Conservation (phyloP, 2,113 vertebrate genomes). For the Taxidea taxus region DNA sequence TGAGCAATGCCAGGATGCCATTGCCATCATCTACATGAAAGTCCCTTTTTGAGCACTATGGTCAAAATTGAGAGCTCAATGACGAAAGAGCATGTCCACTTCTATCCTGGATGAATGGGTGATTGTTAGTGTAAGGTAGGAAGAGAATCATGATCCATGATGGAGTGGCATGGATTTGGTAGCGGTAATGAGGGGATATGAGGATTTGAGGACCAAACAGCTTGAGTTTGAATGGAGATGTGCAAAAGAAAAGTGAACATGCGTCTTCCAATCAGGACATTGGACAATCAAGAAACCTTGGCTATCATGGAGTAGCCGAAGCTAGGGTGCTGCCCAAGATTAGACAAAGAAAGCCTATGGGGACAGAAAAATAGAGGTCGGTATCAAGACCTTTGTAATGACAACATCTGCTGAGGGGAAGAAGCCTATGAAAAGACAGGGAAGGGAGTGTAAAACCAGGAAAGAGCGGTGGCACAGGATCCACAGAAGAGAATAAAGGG, state of each 20-base stretch:
- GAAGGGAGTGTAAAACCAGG: not conserved
- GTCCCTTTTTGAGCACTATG: not conserved
- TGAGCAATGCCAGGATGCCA: too few species aligned
- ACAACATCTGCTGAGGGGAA: not conserved
- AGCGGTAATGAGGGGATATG: not conserved
- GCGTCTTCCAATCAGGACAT: too few species aligned
- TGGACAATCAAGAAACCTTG: not conserved
- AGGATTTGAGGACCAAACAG: too few species aligned
- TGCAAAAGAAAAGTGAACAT: accelerated
- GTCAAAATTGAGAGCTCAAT: accelerated
- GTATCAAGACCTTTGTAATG: not conserved
- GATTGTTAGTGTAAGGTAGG: not conserved
- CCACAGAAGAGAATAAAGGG: not conserved
- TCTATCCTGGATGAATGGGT: too few species aligned
- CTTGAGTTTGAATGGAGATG: not conserved
- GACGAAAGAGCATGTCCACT: too few species aligned
- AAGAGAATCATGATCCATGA: not conserved
- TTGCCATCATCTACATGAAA: not conserved
- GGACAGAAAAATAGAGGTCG: not conserved
- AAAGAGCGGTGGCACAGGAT: accelerated
- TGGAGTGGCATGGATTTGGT: not conserved
- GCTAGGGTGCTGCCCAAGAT: not conserved
- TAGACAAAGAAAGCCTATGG: not conserved
- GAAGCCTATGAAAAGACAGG: not conserved
- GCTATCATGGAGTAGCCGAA: not conserved